Evolutionary conservation across 2,797 vertebrate species (phyloP), one percentile per base, ranked within the genome.

Genomic region (Naso thynnoides): DNA sequence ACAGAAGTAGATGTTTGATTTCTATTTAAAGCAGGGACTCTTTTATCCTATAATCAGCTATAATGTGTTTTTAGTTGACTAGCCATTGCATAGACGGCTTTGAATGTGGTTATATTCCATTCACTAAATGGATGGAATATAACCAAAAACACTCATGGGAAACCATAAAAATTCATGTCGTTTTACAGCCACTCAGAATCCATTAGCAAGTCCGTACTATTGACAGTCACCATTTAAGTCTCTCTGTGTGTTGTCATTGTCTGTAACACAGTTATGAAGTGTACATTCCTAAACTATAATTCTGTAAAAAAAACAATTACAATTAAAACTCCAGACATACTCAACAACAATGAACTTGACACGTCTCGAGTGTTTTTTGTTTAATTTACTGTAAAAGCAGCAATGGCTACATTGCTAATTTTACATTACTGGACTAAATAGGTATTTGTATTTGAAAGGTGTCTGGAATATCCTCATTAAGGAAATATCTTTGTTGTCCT

Each of bases 171-270:
- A 61, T 55, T 36, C 21, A 44, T 57, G 44, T 14, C 47, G 49
- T 68, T 53, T 82, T 23, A 71, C 39, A 79, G 62, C 69, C 59
- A 42, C 62, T 72, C 48, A 23, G 47, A 64, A 77, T 10, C 53
- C 70, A 79, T 85, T 75, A 61, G 64, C 44, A 70, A 23, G 59
- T 63, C 54, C 50, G 33, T 52, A 50, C n/a, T 49, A 63, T 52
- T 56, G 21, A 23, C 27, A 58, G 16, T 44, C 33, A 47, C 3
- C 10, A 26, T 45, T 67, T 54, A 27, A 48, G 26, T 49, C 48
- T 6, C 5, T 53, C 14, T 39, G 31, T 27, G 33, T 41, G 45
- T 58, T 47, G 63, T 38, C 19, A 24, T 44, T 3, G 19, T 59
- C 33, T 63, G 24, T 62, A 38, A 47, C 27, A 27, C 24, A 48